phyloP scores from a whole-genome alignment of 2,888 invertebrate species.

The Amorpha juglandis region DNA sequence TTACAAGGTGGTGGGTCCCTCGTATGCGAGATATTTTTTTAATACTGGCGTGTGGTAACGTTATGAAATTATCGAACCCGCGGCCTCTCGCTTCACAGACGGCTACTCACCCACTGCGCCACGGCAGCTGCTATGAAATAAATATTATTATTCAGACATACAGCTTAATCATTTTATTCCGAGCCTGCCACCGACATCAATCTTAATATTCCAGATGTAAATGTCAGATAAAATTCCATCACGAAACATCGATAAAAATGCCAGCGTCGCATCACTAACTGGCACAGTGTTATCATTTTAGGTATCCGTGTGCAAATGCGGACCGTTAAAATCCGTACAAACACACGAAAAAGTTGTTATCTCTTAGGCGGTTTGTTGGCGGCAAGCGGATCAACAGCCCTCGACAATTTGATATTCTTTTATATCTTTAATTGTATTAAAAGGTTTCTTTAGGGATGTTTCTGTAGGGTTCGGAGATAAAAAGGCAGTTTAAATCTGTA shows the following conservation, averaged over 20 bases:
- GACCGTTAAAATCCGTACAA: slow-evolving; percentile 31
- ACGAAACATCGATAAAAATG: slow-evolving; percentile 38
- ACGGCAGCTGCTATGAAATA: no score
- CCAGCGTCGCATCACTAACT: slow-evolving; percentile 48
- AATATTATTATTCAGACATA: background rate
- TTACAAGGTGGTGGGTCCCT: no score
- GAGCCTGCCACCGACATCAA: background rate
- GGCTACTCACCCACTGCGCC: no score
- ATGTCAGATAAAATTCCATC: slow-evolving; percentile 10
- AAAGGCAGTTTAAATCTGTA: no score
- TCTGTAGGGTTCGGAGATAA: no score
- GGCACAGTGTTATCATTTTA: slow-evolving; percentile 56
- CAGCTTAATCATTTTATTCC: background rate
- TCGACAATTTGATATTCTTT: background rate
- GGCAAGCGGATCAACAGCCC: background rate
- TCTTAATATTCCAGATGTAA: background rate
- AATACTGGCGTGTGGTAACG: no score
- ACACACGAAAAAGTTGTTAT: slow-evolving; percentile 17
- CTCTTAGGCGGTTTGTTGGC: slow-evolving; percentile 2
- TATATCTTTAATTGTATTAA: background rate
- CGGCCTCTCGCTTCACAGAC: no score
- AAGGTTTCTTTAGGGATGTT: background rate
- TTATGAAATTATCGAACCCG: no score
- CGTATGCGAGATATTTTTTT: no score
- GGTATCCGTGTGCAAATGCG: slow-evolving; percentile 56